Percentiles rank a stretch among this genome's conserved stretches.
Evolutionary conservation across 2,888 invertebrate species (phyloP).

Genomic region (Aquatica leii): DNA sequence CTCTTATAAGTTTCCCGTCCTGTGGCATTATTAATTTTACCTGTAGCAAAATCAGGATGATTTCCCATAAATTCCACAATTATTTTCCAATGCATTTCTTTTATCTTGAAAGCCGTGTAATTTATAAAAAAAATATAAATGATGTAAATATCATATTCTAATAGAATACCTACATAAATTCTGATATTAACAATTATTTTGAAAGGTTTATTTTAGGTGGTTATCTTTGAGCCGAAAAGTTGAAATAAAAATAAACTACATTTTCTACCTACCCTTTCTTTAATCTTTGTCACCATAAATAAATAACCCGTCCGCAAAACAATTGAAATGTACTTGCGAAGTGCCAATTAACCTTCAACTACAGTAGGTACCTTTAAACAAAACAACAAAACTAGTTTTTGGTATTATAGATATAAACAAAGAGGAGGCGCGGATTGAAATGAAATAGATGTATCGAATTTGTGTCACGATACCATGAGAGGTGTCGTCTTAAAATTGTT

Average conservation of each 20-base stretch:
- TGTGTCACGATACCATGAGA: no score
- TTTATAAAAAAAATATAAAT: not conserved
- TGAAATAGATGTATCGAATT: no score
- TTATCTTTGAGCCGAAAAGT: not conserved
- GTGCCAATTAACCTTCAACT: not conserved
- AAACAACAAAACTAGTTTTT: no score
- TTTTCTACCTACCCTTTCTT: not conserved
- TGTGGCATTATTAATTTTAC: not conserved
- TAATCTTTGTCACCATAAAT: not conserved
- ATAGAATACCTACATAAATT: not conserved
- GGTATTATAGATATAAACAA: no score
- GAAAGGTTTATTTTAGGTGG: not conserved
- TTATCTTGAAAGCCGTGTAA: conserved; percentile 1
- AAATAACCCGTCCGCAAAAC: not conserved
- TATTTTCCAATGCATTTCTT: conserved; percentile 1
- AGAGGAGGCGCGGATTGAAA: no score
- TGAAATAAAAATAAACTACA: not conserved
- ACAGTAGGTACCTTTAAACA: no score
- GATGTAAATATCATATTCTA: not conserved
- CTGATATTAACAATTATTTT: not conserved
- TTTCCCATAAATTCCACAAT: not conserved
- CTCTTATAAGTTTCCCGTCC: conserved; percentile 9
- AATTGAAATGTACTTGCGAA: not conserved
- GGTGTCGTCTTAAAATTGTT: not conserved
- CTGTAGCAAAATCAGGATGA: conserved; percentile 7